Percentiles rank a stretch among this genome's conserved stretches.
phyloP scores from a whole-genome alignment of 2,113 vertebrate genomes.

The Rallus limicola region DNA sequence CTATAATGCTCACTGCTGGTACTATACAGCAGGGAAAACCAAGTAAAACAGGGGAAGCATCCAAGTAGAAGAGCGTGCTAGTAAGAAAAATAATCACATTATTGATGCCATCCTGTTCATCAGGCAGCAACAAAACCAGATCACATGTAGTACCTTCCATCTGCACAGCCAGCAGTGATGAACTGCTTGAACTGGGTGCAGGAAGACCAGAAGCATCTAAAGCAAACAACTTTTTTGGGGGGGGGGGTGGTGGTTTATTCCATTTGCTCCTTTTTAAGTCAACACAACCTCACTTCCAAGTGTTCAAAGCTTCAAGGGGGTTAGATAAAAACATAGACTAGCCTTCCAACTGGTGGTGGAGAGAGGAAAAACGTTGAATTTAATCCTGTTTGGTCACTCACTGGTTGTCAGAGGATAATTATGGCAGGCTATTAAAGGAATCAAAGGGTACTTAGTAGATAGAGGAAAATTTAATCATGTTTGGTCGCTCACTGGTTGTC shows the following conservation, averaged over 20 bases:
- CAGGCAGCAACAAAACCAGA: neutral
- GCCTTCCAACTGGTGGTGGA: neutral
- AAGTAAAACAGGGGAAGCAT: neutral
- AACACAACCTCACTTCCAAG: neutral
- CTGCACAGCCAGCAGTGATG: constrained; percentile 10
- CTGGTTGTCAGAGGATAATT: neutral
- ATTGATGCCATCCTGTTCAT: neutral
- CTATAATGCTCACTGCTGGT: neutral
- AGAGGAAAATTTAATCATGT: neutral
- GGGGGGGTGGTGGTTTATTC: neutral
- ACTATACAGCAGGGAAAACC: neutral
- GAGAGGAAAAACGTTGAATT: neutral
- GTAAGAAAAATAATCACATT: constrained; percentile 7
- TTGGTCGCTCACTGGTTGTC: neutral
- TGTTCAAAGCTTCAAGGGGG: neutral
- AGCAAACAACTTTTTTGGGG: neutral
- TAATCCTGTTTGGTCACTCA: neutral
- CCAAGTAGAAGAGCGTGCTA: neutral
- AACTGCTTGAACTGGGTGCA: neutral
- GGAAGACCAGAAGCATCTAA: constrained; percentile 2
- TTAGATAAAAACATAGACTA: neutral
- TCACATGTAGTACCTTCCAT: constrained; percentile 11
- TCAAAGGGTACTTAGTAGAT: neutral
- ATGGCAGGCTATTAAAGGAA: neutral
- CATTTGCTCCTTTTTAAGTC: neutral